Evolutionary conservation across 2,113 vertebrate genomes (phyloP).

Genomic region (Canis aureus): DNA sequence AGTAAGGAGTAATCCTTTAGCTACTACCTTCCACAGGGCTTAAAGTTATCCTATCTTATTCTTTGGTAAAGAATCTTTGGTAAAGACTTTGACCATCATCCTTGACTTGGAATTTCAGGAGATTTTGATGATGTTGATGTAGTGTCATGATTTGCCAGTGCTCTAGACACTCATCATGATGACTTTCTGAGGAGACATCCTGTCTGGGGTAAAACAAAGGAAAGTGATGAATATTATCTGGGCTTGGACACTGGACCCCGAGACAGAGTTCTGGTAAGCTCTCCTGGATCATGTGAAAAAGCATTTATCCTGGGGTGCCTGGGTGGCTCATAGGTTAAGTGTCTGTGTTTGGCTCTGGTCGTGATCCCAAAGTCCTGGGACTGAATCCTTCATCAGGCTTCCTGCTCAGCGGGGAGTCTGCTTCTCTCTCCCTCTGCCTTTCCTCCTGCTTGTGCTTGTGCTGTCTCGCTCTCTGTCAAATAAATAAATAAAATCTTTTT

Average conservation of each 20-base stretch:
- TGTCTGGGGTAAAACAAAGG: not conserved
- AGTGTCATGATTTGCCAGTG: not conserved
- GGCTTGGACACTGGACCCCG: not conserved
- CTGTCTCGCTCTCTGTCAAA: no score
- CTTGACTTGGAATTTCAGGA: not conserved
- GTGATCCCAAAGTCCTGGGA: no score
- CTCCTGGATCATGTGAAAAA: not conserved
- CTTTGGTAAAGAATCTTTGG: no score
- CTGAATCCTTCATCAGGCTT: no score
- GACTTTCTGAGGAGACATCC: not conserved
- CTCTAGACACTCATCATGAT: not conserved
- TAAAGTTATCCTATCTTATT: not conserved
- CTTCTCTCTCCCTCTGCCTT: no score
- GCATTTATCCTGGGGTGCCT: not conserved
- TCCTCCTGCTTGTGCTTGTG: no score
- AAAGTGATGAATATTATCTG: not conserved
- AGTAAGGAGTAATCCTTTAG: not conserved
- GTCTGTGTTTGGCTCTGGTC: no score
- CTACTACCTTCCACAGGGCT: not conserved
- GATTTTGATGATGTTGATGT: no score
- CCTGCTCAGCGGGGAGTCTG: no score
- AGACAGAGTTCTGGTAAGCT: not conserved
- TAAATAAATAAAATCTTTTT: no score
- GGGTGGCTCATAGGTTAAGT: no score
- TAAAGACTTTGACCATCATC: not conserved